Base-by-base conservation (phyloP, 37 sponge, comb jelly and placozoan species). In the Mnemiopsis leidyi region DNA sequence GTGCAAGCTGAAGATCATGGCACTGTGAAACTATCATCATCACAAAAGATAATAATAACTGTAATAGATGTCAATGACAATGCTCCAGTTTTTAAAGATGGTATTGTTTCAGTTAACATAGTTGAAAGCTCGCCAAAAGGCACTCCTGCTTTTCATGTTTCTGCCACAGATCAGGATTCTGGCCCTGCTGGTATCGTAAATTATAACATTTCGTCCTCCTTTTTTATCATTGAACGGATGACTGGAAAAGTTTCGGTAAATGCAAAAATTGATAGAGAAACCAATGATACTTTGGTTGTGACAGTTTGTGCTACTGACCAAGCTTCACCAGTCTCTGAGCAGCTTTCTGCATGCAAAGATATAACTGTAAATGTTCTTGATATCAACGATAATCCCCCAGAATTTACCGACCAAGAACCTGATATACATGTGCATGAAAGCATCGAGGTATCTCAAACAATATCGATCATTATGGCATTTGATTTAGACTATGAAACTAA, bases 51-150 rank as follows among this genome's bases (percentile, higher is more conserved):
- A 1, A 39, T 23, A 26, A 38, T 85, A 0, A 85, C 90, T n/a
- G 90, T 85, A 29, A 85, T 85, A 36, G 90, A 85, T 40, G 90
- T 85, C 3, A 85, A 85, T 26, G 61, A 85, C 90, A 85, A 85
- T 40, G 90, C 61, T n/a, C 90, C 90, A 85, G 24, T 39, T 23
- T 85, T 85, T 29, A 40, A 25, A n/a, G 90, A 85, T 40, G 48
- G 48, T 21, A 85, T 85, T 5, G 0, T 25, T 0, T 23, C 61
- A 1, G 40, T 39, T 2, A n/a, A 40, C 28, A 26, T 85, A 23
- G 40, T 26, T 85, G 90, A 85, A 85, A 85, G 39, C 48, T 21
- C 30, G 24, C 38, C 33, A 13, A n/a, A 20, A 2, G 90, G 35
- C 13, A 85, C 90, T n/a, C 25, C 5, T 40, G 30, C 36, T 3